phyloP scores from a whole-genome alignment of 2,113 vertebrate genomes.

The Python bivittatus region DNA sequence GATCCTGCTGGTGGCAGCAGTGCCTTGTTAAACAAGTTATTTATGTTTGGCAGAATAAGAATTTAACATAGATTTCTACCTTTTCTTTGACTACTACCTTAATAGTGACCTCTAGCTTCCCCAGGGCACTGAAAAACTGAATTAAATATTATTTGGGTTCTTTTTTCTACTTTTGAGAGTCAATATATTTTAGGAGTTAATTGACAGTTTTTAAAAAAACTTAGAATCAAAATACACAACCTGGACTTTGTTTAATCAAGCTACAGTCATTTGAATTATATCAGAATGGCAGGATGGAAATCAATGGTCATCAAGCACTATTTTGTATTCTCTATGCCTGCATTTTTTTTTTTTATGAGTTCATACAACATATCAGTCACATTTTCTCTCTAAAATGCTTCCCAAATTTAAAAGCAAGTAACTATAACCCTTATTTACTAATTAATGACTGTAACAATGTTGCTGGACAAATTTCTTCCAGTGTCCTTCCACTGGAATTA shows the following conservation, averaged over 20 bases:
- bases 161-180: constrained; percentile 30
- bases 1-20: constrained; percentile 69
- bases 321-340: background rate
- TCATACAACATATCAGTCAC: background rate
- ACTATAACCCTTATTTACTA: background rate
- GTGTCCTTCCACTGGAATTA: background rate
- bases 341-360: background rate
- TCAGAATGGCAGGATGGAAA: background rate
- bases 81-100: constrained; percentile 25
- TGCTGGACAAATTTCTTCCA: background rate
- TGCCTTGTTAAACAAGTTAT: constrained; percentile 43
- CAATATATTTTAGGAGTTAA: background rate
- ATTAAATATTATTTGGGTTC: constrained; percentile 11
- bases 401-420: background rate
- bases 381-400: background rate
- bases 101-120: constrained; percentile 19
- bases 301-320: background rate
- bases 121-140: background rate
- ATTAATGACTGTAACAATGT: background rate
- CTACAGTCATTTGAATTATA: background rate
- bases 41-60: constrained; percentile 21
- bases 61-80: background rate
- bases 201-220: background rate
- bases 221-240: background rate
- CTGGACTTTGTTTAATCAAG: background rate